Evolutionary conservation across 2,888 invertebrate species (phyloP).

Genomic region (Metalampra italica): DNA sequence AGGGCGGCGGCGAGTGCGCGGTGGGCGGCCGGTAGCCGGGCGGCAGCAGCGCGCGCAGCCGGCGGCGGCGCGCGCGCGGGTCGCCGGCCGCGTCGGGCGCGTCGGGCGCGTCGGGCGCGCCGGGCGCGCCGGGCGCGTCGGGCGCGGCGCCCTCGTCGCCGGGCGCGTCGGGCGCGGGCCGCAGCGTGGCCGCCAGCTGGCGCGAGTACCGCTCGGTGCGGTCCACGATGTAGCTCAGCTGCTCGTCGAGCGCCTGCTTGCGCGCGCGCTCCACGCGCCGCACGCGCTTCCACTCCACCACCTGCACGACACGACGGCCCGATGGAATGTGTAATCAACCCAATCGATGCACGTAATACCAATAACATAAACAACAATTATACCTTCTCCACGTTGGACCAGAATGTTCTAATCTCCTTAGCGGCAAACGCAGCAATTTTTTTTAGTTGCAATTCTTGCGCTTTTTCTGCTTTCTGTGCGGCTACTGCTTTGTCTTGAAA

Average conservation of each 20-base stretch:
- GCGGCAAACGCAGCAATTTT: constrained; percentile 94
- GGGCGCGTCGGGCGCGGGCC: constrained; percentile 26
- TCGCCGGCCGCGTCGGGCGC: constrained; percentile 75
- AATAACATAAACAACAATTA: neutral
- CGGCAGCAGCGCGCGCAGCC: constrained; percentile 91
- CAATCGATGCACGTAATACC: no score
- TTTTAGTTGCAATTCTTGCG: constrained; percentile 90
- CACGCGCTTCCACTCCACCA: constrained; percentile 96
- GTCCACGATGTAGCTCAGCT: constrained; percentile 98
- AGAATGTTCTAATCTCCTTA: constrained; percentile 95
- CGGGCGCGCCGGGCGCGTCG: constrained; percentile 89
- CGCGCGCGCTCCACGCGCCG: constrained; percentile 95
- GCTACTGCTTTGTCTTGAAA: constrained; percentile 94
- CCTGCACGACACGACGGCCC: no score
- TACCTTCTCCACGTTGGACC: constrained; percentile 97
- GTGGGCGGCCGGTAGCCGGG: constrained; percentile 86
- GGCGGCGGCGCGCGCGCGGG: constrained; percentile 86
- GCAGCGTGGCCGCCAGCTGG: constrained; percentile 90
- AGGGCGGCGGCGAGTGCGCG: constrained; percentile 80
- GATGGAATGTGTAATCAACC: no score
- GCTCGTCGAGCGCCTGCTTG: constrained; percentile 96
- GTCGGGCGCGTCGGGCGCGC: constrained; percentile 81
- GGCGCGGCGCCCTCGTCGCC: constrained; percentile 87
- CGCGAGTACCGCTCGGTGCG: constrained; percentile 98
- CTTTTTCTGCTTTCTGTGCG: constrained; percentile 93